phyloP scores from a whole-genome alignment of 2,888 invertebrate genomes.

The Sylvicola cinctus region DNA sequence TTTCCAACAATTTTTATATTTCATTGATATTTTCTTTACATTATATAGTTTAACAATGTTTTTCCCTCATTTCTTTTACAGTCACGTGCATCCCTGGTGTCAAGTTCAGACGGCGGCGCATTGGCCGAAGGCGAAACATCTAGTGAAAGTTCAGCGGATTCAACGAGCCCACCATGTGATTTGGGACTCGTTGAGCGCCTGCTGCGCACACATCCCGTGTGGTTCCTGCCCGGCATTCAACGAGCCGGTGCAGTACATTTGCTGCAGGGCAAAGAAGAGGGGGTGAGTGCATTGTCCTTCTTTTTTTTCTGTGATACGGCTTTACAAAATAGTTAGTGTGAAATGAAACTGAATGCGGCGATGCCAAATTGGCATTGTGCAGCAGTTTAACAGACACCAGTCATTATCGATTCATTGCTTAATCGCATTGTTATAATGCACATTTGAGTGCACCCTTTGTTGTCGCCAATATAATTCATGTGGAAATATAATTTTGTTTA shows the following conservation, averaged over 20 bases:
- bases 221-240: conserved; percentile 88
- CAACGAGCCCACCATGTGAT: conserved; percentile 52
- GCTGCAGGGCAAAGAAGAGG: conserved; percentile 81
- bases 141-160: conserved; percentile 36
- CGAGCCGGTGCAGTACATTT: conserved; percentile 85
- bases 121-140: conserved; percentile 35
- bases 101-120: conserved; percentile 32
- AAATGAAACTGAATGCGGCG: no score
- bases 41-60: no score
- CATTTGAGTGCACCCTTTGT: no score
- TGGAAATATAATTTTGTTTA: no score
- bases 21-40: no score
- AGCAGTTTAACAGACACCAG: no score
- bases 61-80: conserved; percentile 12
- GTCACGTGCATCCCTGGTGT: conserved; percentile 26
- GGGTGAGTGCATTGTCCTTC: conserved; percentile 35
- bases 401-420: no score
- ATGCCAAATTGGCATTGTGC: conserved; percentile 1
- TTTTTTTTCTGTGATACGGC: not conserved
- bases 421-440: no score
- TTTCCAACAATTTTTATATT: no score
- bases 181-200: conserved; percentile 71
- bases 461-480: no score
- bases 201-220: conserved; percentile 80
- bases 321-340: not conserved